These are phyloP conservation scores for Zoroaster sp. DNA, from an alignment of 53 echinoderm and acorn worm genomes.

Conservation along the genomic window DNA sequence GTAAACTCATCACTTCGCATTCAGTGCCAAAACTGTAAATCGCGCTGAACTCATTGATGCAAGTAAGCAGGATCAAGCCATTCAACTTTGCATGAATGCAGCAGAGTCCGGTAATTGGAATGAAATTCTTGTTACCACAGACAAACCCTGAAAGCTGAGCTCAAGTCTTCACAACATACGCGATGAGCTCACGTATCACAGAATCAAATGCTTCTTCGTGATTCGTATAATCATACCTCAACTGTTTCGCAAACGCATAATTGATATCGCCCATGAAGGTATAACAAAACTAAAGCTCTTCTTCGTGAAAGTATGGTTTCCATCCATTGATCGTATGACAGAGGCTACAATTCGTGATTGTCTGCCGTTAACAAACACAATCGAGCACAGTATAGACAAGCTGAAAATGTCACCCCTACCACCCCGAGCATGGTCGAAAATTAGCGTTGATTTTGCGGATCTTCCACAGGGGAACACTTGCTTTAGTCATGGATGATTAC, in stretches of 20 bases:
- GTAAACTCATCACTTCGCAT: neutral
- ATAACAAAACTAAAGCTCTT: neutral
- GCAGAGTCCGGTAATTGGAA: too few species aligned
- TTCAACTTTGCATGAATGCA: too few species aligned
- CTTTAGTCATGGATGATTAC: neutral
- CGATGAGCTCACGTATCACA: slow-evolving; percentile 54
- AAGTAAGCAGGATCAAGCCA: neutral
- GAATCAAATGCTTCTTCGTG: neutral
- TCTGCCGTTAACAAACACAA: slow-evolving; percentile 35
- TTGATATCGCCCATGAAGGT: too few species aligned
- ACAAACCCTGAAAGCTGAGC: neutral
- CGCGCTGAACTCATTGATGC: too few species aligned
- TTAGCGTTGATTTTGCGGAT: slow-evolving; percentile 74
- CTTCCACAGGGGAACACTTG: too few species aligned
- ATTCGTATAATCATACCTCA: neutral
- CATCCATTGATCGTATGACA: slow-evolving; percentile 63
- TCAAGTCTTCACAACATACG: slow-evolving; percentile 49
- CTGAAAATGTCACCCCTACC: slow-evolving; percentile 64
- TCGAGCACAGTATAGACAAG: slow-evolving; percentile 32
- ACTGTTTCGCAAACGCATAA: slow-evolving; percentile 46
- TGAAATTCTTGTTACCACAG: too few species aligned
- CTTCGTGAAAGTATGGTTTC: slow-evolving; percentile 70
- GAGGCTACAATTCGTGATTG: slow-evolving; percentile 48
- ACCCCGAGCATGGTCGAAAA: slow-evolving; percentile 49
- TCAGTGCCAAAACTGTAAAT: neutral